Evolutionary conservation across 2,888 invertebrate genomes (phyloP).

Genomic region (Scaptodrosophila latifasciaeformis): DNA sequence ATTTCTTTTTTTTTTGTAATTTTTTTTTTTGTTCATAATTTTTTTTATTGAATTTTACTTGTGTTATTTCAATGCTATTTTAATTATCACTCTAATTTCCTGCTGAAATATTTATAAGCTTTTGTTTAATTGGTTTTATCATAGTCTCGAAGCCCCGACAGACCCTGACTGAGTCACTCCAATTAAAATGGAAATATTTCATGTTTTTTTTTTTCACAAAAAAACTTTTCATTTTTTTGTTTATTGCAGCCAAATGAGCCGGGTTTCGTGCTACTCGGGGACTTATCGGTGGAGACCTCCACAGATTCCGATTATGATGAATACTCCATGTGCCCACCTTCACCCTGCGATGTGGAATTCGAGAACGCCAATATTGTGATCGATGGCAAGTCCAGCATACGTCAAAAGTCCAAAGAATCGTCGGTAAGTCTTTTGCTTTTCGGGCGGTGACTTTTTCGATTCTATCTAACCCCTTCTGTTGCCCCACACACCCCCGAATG

Average conservation of each 20-base stretch:
- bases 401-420: slow-evolving; percentile 76
- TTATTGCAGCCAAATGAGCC: slow-evolving; percentile 79
- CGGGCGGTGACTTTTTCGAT: too few species aligned
- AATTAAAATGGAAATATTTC: too few species aligned
- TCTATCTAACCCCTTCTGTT: too few species aligned
- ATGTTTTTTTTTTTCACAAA: too few species aligned
- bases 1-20: too few species aligned
- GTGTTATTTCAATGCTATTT: not conserved
- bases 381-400: slow-evolving; percentile 90
- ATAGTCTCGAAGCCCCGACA: too few species aligned
- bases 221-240: slow-evolving; percentile 16
- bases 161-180: not conserved
- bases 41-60: slow-evolving; percentile 4
- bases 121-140: too few species aligned
- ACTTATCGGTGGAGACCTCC: slow-evolving; percentile 78
- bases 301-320: slow-evolving; percentile 79
- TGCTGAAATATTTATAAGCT: not conserved
- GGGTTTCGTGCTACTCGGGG: slow-evolving; percentile 79
- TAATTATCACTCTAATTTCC: not conserved
- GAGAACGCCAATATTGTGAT: slow-evolving; percentile 92
- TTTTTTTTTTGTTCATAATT: too few species aligned
- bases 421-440: slow-evolving; percentile 71
- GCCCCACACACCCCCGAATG: too few species aligned
- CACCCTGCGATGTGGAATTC: slow-evolving; percentile 89
- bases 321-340: slow-evolving; percentile 80